Conservation (phyloP, 2,888 invertebrate genomes). For the Bugula neritina region DNA sequence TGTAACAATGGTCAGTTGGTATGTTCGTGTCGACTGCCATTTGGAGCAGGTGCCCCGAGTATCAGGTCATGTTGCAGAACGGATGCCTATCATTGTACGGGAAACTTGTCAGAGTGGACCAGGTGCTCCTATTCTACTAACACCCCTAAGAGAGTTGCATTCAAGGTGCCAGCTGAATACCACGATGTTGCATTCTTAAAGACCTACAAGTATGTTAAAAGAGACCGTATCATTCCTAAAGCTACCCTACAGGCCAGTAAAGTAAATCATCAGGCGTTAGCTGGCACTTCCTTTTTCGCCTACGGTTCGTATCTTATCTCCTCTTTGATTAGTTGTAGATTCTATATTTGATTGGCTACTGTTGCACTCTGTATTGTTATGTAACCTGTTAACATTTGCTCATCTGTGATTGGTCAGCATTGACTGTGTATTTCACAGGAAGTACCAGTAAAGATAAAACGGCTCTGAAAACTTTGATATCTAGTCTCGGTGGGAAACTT, state of each 20-base stretch:
- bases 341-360: too few species aligned
- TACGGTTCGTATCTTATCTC: neutral
- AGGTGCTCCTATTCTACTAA: constrained; percentile 71
- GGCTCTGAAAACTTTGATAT: constrained; percentile 64
- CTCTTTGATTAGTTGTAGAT: neutral
- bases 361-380: too few species aligned
- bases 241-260: constrained; percentile 31
- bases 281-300: neutral
- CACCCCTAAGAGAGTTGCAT: constrained; percentile 67
- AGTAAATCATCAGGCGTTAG: neutral
- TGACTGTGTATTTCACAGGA: constrained; percentile 58
- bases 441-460: constrained; percentile 55
- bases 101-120: constrained; percentile 79
- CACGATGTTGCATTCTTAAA: constrained; percentile 56
- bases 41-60: too few species aligned
- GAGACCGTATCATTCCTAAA: constrained; percentile 47
- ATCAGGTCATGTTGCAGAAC: too few species aligned
- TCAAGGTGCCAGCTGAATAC: constrained; percentile 64
- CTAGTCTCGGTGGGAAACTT: constrained; percentile 71
- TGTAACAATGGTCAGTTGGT: constrained; percentile 69
- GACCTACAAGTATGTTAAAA: constrained; percentile 50
- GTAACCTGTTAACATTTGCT: too few species aligned
- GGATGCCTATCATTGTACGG: constrained; percentile 79
- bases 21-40: constrained; percentile 53
- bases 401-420: too few species aligned